Percentiles rank a stretch among this genome's conserved stretches.
phyloP scores from a whole-genome alignment of 2,797 vertebrate species.

The Sebastiscus albofasciatus region DNA sequence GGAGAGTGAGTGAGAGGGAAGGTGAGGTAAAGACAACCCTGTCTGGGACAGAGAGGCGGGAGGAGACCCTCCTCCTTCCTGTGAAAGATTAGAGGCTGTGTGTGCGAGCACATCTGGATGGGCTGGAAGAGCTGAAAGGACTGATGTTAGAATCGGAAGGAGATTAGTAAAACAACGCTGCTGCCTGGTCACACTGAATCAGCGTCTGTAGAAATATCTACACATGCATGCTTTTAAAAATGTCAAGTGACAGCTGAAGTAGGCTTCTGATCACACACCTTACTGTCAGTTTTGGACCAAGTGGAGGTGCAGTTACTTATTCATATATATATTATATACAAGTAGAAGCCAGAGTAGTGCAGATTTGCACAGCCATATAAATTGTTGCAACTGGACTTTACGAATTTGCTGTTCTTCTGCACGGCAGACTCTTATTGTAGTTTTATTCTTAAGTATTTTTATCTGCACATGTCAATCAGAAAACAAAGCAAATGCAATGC shows the following conservation, averaged over 20 bases:
- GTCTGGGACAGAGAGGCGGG: constrained; percentile 51
- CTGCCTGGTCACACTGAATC: constrained; percentile 7
- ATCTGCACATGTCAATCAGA: not conserved
- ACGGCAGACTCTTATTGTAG: not conserved
- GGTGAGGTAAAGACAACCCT: constrained; percentile 58
- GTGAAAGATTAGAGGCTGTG: constrained; percentile 76
- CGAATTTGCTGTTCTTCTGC: too few relatives aligned
- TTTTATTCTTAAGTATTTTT: not conserved
- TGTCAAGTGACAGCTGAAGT: not conserved
- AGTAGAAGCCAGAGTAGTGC: not conserved
- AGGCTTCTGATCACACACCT: not conserved
- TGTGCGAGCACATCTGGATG: constrained; percentile 75
- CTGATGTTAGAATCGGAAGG: constrained; percentile 51
- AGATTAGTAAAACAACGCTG: constrained; percentile 14
- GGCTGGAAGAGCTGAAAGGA: constrained; percentile 55
- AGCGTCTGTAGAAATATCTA: constrained; percentile 8
- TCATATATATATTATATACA: not conserved
- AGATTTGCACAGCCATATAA: not conserved
- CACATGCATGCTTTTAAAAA: not conserved
- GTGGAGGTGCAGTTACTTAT: not conserved
- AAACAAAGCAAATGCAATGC: not conserved
- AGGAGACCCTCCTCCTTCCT: constrained; percentile 74
- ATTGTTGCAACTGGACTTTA: not conserved
- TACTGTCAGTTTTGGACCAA: not conserved
- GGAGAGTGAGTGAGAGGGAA: constrained; percentile 62